Conservation (phyloP, 2,797 vertebrate species). For the Eutrigla gurnardus region DNA sequence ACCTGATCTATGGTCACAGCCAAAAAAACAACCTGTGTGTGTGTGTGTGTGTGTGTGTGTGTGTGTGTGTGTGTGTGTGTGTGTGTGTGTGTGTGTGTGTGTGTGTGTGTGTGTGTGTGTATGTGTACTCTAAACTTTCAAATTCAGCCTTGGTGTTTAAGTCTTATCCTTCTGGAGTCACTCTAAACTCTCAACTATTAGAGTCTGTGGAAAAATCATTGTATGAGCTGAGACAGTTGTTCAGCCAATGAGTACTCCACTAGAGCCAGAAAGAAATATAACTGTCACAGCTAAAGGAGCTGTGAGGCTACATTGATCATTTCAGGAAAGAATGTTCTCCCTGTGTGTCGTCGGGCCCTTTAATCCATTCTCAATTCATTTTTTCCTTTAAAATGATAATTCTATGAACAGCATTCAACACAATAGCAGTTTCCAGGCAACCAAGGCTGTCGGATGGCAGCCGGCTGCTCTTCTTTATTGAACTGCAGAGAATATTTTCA, state of each 20-base stretch:
- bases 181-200: background rate
- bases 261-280: background rate
- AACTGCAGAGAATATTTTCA: slow-evolving; percentile 53
- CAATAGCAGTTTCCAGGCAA: slow-evolving; percentile 72
- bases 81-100: too few species aligned
- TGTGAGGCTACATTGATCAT: background rate
- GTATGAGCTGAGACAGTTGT: background rate
- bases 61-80: too few species aligned
- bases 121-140: too few species aligned
- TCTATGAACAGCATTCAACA: slow-evolving; percentile 15
- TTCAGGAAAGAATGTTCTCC: background rate
- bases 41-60: too few species aligned
- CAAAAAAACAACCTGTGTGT: too few species aligned
- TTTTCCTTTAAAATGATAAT: background rate
- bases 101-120: too few species aligned
- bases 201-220: background rate
- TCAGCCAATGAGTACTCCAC: background rate
- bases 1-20: too few species aligned
- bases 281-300: background rate
- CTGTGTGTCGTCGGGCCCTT: background rate
- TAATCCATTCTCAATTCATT: slow-evolving; percentile 18
- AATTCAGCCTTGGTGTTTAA: background rate
- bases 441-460: slow-evolving; percentile 50
- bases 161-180: background rate
- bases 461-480: slow-evolving; percentile 40